Conservation (phyloP, 1,140 invertebrate genomes). For the Megalopta genalis region DNA sequence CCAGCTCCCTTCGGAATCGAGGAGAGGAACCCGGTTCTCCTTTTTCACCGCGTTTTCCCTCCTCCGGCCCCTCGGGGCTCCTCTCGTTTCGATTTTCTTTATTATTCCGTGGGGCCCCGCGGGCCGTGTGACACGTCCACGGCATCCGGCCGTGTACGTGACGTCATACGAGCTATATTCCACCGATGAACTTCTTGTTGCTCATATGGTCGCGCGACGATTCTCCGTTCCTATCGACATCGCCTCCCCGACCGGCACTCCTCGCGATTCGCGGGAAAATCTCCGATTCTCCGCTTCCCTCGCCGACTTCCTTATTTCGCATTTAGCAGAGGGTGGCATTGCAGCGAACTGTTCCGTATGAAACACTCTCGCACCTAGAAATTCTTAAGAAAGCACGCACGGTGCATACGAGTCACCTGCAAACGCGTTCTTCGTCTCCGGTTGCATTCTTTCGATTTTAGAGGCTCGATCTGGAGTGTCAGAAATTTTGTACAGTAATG, state of each 20-base stretch:
- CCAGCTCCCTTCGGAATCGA: conserved; percentile 41
- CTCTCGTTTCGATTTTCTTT: conserved; percentile 61
- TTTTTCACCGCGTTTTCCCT: conserved; percentile 22
- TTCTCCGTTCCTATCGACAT: background rate
- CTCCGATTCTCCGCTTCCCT: too few species aligned
- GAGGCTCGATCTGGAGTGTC: too few species aligned
- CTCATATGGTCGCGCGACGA: conserved; percentile 52
- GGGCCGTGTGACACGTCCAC: conserved; percentile 68
- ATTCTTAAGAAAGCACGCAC: too few species aligned
- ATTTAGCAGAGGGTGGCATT: too few species aligned
- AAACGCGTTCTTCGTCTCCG: too few species aligned
- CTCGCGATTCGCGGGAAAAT: background rate
- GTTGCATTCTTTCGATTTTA: too few species aligned
- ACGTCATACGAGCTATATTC: conserved; percentile 70
- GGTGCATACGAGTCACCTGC: too few species aligned
- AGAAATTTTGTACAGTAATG: too few species aligned
- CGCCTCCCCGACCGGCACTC: background rate
- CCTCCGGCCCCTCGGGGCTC: background rate
- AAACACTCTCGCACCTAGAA: too few species aligned
- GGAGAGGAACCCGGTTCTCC: conserved; percentile 40
- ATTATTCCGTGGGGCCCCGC: conserved; percentile 69
- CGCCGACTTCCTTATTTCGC: too few species aligned
- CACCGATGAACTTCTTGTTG: conserved; percentile 46
- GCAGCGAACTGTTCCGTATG: too few species aligned
- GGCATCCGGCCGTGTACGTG: conserved; percentile 75